phyloP scores from a whole-genome alignment of 2,113 vertebrate genomes.

The Perca flavescens region DNA sequence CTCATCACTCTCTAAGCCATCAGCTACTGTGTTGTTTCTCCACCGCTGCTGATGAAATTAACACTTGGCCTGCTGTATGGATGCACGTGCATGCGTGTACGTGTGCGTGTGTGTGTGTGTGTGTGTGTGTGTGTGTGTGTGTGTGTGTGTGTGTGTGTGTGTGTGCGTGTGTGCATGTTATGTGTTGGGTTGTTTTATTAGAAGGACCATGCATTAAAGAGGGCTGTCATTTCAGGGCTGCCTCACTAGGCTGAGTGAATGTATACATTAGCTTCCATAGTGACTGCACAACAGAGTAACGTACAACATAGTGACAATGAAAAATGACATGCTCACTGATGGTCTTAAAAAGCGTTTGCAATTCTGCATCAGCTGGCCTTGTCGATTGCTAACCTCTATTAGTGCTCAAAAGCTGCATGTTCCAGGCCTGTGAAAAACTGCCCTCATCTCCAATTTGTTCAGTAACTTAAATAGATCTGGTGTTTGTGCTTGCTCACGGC shows the following conservation, averaged over 20 bases:
- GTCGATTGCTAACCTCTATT: slow-evolving; percentile 1
- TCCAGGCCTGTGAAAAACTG: neutral
- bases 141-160: neutral
- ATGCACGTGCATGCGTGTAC: neutral
- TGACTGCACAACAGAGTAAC: slow-evolving; percentile 41
- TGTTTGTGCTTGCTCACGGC: neutral
- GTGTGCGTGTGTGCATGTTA: neutral
- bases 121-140: neutral
- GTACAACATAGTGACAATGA: slow-evolving; percentile 34
- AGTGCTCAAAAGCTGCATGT: neutral
- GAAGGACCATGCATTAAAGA: slow-evolving; percentile 39
- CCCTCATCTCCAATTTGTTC: neutral
- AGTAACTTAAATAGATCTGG: neutral
- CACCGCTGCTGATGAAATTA: slow-evolving; percentile 61
- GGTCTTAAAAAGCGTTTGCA: slow-evolving; percentile 1
- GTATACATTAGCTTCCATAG: slow-evolving; percentile 50
- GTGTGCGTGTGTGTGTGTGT: neutral
- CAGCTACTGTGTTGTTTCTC: slow-evolving; percentile 47
- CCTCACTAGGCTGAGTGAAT: slow-evolving; percentile 50
- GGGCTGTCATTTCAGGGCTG: slow-evolving; percentile 64
- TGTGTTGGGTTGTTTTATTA: slow-evolving; percentile 27
- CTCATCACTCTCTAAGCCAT: slow-evolving; percentile 61
- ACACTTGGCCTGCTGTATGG: slow-evolving; percentile 10
- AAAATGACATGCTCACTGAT: slow-evolving; percentile 28
- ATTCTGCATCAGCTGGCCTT: slow-evolving; percentile 6